Evolutionary conservation across 2,797 vertebrate species (phyloP).

Genomic region (Aphelocoma californica): DNA sequence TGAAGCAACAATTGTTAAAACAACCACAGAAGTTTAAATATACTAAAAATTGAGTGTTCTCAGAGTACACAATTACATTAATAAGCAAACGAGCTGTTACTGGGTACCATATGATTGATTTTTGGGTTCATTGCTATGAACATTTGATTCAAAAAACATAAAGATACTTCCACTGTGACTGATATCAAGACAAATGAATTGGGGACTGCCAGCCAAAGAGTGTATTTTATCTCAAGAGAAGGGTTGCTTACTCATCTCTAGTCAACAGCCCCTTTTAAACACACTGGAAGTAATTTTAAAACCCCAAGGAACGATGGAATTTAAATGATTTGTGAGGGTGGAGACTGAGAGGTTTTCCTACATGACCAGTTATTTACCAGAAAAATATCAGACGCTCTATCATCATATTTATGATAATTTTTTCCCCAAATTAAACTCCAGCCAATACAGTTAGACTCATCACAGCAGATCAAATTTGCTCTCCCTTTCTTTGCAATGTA

Average conservation of each 20-base stretch:
- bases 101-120: neutral
- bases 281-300: conserved; percentile 11
- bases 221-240: neutral
- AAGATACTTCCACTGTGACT: neutral
- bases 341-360: neutral
- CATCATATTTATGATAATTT: neutral
- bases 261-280: neutral
- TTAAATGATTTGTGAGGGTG: neutral
- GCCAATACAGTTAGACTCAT: neutral
- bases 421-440: neutral
- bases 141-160: neutral
- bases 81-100: neutral
- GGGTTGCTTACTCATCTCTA: neutral
- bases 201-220: neutral
- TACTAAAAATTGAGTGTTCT: neutral
- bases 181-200: neutral
- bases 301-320: neutral
- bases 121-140: neutral
- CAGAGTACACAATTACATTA: neutral
- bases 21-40: neutral
- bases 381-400: neutral
- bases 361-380: neutral
- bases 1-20: neutral
- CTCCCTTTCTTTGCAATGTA: neutral
- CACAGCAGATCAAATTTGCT: neutral